Conservation (phyloP, 2,888 invertebrate species). For the Perdita meconis region DNA sequence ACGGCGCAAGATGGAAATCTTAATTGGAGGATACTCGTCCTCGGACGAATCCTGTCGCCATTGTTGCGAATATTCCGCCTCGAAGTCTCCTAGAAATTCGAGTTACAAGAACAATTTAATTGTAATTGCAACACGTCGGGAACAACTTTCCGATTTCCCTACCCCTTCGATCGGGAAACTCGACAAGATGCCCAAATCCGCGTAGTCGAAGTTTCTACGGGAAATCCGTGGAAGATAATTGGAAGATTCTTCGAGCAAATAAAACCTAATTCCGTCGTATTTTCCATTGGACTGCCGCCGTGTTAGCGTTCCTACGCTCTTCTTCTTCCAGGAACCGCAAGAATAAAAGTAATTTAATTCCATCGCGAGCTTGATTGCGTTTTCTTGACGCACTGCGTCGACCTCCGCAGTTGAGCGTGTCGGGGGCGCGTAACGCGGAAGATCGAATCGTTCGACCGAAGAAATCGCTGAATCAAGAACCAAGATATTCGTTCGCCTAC, state of each 20-base stretch:
- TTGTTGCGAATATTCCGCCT: too few relatives aligned
- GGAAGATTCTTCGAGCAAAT: not conserved
- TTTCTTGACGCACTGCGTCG: not conserved
- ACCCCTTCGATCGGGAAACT: not conserved
- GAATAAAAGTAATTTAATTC: constrained; percentile 30
- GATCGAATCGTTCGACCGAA: not conserved
- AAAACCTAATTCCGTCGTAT: constrained; percentile 24
- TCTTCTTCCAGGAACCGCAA: constrained; percentile 1
- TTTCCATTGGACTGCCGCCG: constrained; percentile 25
- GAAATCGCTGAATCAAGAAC: not conserved
- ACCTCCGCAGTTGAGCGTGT: not conserved
- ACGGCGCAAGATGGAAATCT: too few relatives aligned
- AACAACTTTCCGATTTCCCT: not conserved
- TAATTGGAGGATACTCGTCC: too few relatives aligned
- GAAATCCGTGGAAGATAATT: not conserved
- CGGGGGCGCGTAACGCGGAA: too few relatives aligned
- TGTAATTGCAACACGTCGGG: too few relatives aligned
- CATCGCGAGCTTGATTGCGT: not conserved
- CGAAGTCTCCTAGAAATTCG: too few relatives aligned
- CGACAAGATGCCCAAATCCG: constrained; percentile 1
- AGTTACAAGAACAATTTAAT: too few relatives aligned
- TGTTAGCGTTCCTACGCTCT: constrained; percentile 2
- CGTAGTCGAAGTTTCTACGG: not conserved
- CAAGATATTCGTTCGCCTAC: not conserved
- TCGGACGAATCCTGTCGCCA: too few relatives aligned